Evolutionary conservation across 2,797 vertebrate species (phyloP).

Genomic region (Trichosurus vulpecula): DNA sequence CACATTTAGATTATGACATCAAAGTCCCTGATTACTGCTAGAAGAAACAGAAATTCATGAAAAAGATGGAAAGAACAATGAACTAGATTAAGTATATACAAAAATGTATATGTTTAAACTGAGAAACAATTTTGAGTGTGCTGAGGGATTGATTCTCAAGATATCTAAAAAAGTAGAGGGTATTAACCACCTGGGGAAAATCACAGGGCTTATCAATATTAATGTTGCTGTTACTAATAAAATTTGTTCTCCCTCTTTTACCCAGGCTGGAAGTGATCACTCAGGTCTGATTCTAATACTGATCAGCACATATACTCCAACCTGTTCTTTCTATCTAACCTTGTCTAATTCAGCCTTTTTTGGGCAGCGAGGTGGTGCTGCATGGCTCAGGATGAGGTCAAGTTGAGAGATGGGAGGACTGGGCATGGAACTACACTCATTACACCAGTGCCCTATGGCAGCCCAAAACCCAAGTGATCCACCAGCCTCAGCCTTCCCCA

Average conservation of each 20-base stretch:
- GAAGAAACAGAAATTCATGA: not conserved
- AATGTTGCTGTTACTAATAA: not conserved
- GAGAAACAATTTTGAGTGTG: not conserved
- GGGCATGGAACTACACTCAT: not conserved
- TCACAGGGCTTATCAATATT: not conserved
- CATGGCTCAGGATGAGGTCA: accelerated
- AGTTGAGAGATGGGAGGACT: not conserved
- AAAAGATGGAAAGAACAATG: not conserved
- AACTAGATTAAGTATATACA: not conserved
- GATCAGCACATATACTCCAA: not conserved
- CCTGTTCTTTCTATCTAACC: not conserved
- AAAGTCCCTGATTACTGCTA: not conserved
- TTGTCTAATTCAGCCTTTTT: not conserved
- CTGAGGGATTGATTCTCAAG: not conserved
- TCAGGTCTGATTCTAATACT: not conserved
- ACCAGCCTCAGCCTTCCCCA: not conserved
- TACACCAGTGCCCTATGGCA: not conserved
- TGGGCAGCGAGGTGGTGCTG: not conserved
- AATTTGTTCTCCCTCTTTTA: not conserved
- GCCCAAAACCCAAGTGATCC: not conserved
- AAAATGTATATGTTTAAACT: not conserved
- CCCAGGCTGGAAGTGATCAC: not conserved
- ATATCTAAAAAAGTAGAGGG: not conserved
- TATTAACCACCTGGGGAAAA: not conserved
- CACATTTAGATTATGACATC: not conserved